These are phyloP conservation scores for Verasper variegatus DNA, from an alignment of 2,113 vertebrate species.

Conservation along the genomic window DNA sequence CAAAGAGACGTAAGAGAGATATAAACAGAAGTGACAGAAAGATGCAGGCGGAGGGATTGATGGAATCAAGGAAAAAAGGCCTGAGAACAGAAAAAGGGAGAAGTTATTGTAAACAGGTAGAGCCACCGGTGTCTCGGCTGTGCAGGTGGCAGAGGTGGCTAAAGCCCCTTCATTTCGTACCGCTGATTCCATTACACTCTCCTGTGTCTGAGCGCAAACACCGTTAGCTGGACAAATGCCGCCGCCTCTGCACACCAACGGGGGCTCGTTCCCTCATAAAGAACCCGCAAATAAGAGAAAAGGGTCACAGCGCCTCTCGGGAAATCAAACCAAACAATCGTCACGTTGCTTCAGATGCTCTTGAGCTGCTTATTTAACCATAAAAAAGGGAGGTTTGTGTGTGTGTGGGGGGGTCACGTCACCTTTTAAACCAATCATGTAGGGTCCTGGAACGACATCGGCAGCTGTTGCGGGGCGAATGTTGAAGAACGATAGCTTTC, in stretches of 20 bases:
- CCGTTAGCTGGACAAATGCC: slow-evolving; percentile 56
- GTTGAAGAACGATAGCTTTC: slow-evolving; percentile 3
- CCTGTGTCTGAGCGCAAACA: slow-evolving; percentile 54
- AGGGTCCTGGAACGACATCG: neutral
- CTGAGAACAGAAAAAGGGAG: slow-evolving; percentile 12
- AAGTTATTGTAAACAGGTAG: slow-evolving; percentile 63
- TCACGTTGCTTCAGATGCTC: slow-evolving; percentile 27
- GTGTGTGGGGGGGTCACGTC: neutral
- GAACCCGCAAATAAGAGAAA: slow-evolving; percentile 9
- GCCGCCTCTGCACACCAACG: slow-evolving; percentile 1
- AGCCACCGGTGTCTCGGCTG: slow-evolving; percentile 35
- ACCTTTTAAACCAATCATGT: slow-evolving; percentile 57
- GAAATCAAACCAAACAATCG: slow-evolving; percentile 59
- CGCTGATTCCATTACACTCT: slow-evolving; percentile 59
- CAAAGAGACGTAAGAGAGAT: slow-evolving; percentile 30
- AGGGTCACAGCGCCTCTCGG: slow-evolving; percentile 41
- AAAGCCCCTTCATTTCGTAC: slow-evolving; percentile 67
- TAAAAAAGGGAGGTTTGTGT: neutral
- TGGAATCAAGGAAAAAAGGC: slow-evolving; percentile 41
- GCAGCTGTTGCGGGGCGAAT: slow-evolving; percentile 14
- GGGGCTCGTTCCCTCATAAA: slow-evolving; percentile 20
- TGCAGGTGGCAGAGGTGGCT: slow-evolving; percentile 30
- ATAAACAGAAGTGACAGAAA: slow-evolving; percentile 48
- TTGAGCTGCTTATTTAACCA: slow-evolving; percentile 44
- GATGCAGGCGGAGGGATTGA: slow-evolving; percentile 54